A percentile compares a stretch with the other conserved stretches of the same genome.
phyloP scores from a whole-genome alignment of 2,113 vertebrate genomes.

The Paradisaea rubra region DNA sequence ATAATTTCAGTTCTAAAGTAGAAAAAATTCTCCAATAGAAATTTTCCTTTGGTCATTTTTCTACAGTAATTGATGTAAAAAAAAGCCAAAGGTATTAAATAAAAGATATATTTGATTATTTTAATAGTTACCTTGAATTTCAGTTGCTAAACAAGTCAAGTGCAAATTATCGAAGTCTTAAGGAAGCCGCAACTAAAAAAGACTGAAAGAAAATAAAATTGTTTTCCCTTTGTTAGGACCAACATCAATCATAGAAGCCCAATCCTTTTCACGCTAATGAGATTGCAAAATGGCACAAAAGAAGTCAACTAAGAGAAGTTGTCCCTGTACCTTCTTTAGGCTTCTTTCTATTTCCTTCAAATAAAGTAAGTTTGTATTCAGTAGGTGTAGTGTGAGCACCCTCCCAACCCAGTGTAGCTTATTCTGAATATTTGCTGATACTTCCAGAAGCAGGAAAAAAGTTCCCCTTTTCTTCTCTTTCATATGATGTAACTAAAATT shows the following conservation, averaged over 20 bases:
- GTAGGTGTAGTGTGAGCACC: not conserved
- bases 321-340: not conserved
- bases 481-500: not conserved
- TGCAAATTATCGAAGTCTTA: not conserved
- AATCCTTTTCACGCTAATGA: not conserved
- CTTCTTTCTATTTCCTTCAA: not conserved
- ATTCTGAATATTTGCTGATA: not conserved
- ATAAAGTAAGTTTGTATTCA: not conserved
- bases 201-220: not conserved
- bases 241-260: not conserved
- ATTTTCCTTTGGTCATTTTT: not conserved
- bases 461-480: not conserved
- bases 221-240: not conserved
- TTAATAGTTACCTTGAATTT: not conserved
- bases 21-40: not conserved
- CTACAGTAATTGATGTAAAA: not conserved
- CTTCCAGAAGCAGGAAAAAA: not conserved
- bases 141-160: not conserved
- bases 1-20: not conserved
- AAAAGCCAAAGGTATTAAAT: not conserved
- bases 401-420: not conserved
- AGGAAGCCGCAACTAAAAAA: not conserved
- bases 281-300: not conserved
- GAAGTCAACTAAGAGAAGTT: not conserved
- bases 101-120: not conserved